Percentiles rank a stretch among this genome's conserved stretches.
These are phyloP conservation scores for Chrysaora quinquecirrha DNA, from an alignment of 30 jellyfish, hydroid and myxozoan genomes.

Conservation along the genomic window DNA sequence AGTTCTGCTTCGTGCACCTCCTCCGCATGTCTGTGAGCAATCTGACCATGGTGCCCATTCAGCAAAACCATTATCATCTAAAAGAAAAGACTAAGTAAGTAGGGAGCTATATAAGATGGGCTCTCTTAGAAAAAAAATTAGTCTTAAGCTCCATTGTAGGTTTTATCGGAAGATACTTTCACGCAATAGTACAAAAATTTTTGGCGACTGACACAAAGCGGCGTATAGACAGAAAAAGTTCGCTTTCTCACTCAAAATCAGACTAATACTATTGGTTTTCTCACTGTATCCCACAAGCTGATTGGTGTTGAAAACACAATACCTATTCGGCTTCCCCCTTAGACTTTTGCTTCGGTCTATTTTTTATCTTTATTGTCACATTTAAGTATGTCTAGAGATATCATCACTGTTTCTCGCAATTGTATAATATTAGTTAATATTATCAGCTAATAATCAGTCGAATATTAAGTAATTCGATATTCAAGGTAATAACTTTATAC, in stretches of 20 bases:
- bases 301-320: too few species aligned
- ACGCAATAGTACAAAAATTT: too few species aligned
- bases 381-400: not conserved
- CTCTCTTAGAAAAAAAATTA: not conserved
- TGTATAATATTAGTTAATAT: not conserved
- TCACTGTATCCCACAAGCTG: too few species aligned
- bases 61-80: slow-evolving; percentile 1
- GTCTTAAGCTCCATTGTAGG: not conserved
- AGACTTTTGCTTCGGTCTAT: not conserved
- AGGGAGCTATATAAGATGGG: not conserved
- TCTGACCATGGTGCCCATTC: slow-evolving; percentile 20
- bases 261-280: not conserved
- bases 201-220: not conserved
- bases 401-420: not conserved
- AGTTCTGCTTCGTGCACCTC: slow-evolving; percentile 8
- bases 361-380: not conserved
- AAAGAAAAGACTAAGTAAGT: not conserved
- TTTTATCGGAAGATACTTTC: not conserved
- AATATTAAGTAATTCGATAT: too few species aligned
- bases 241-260: not conserved
- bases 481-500: too few species aligned
- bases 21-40: slow-evolving; percentile 13
- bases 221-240: too few species aligned
- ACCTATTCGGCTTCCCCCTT: not conserved
- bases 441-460: too few species aligned